phyloP scores from a whole-genome alignment of 2,113 vertebrate species.

The Callospermophilus lateralis region DNA sequence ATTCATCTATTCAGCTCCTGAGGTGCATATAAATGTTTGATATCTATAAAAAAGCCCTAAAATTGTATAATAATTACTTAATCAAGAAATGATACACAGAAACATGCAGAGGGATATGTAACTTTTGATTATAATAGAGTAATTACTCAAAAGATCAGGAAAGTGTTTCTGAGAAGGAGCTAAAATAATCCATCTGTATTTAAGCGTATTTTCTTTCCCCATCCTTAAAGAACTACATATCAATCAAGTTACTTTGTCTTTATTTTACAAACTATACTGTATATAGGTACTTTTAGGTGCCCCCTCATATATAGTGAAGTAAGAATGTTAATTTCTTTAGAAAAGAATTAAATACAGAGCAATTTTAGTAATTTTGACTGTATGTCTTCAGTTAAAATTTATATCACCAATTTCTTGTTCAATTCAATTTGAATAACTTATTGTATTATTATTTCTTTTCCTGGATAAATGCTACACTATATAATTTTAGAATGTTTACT shows the following conservation, averaged over 20 bases:
- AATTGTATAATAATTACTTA: neutral
- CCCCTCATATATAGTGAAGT: too few relatives aligned
- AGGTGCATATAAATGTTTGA: neutral
- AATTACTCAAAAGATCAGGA: neutral
- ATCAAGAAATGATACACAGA: neutral
- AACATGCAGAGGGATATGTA: neutral
- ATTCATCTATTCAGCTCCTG: neutral
- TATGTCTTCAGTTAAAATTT: neutral
- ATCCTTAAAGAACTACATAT: neutral
- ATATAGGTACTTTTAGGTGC: neutral
- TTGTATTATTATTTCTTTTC: neutral
- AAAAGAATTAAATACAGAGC: neutral
- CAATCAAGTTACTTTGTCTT: neutral
- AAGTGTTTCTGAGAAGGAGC: neutral
- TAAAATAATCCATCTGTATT: neutral
- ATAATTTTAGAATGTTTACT: neutral
- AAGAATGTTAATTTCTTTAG: neutral
- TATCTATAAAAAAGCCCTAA: neutral
- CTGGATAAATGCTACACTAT: neutral
- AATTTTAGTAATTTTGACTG: neutral
- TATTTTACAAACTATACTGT: neutral
- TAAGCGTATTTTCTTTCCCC: neutral
- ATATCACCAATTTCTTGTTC: neutral
- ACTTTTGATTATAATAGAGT: neutral
- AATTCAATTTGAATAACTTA: neutral